Conservation (phyloP, 2,888 invertebrate species). For the Cotesia congregata region DNA sequence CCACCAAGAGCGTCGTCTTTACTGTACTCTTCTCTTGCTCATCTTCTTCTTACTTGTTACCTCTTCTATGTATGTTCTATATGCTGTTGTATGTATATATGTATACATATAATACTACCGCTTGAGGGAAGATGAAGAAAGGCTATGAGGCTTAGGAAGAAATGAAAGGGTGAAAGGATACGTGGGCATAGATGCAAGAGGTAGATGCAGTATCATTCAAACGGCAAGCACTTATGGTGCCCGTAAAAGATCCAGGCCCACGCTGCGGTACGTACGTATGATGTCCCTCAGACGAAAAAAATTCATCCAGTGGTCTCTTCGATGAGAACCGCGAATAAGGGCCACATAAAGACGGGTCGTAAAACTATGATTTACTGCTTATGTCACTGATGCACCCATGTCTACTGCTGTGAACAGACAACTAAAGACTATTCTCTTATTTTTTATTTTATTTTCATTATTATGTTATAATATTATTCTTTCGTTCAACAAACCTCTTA, state of each 20-base stretch:
- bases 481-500: neutral
- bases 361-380: conserved; percentile 69
- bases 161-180: neutral
- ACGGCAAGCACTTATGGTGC: conserved; percentile 28
- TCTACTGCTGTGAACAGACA: conserved; percentile 35
- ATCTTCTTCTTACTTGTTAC: neutral
- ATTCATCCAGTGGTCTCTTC: conserved; percentile 38
- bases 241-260: conserved; percentile 39
- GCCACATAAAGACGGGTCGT: conserved; percentile 62
- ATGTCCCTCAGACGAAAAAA: conserved; percentile 39
- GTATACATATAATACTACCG: neutral
- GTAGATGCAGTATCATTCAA: conserved; percentile 24
- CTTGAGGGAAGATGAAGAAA: neutral
- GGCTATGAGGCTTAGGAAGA: conserved; percentile 1
- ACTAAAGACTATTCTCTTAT: conserved; percentile 48
- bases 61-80: conserved; percentile 5
- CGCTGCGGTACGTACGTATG: conserved; percentile 29
- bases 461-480: neutral
- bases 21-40: neutral
- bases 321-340: conserved; percentile 60
- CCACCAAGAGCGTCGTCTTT: conserved; percentile 23
- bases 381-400: conserved; percentile 62
- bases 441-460: conserved; percentile 35
- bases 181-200: neutral
- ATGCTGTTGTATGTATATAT: conserved; percentile 13